Conservation (phyloP, 2,113 vertebrate species). For the Hemibagrus wyckioides region DNA sequence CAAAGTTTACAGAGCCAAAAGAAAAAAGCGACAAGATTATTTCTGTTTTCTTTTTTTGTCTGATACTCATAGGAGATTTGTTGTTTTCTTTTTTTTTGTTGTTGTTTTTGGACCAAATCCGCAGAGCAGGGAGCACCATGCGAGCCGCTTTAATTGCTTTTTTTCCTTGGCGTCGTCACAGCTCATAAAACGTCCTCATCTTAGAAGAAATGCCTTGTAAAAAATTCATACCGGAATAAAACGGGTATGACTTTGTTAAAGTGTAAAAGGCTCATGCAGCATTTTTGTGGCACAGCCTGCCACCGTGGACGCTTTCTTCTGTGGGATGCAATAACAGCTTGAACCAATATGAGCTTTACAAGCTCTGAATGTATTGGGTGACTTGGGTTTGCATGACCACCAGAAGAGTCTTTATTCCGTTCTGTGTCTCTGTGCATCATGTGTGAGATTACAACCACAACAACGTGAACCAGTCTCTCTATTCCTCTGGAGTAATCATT, state of each 20-base stretch:
- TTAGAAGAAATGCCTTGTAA: constrained; percentile 47
- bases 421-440: background rate
- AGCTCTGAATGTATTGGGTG: constrained; percentile 1
- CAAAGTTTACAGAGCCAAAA: constrained; percentile 13
- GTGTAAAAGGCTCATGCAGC: constrained; percentile 43
- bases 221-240: constrained; percentile 57
- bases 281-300: constrained; percentile 40
- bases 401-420: background rate
- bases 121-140: background rate
- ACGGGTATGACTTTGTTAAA: constrained; percentile 38
- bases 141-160: constrained; percentile 49
- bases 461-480: background rate
- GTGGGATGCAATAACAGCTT: background rate
- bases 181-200: constrained; percentile 47
- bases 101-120: background rate
- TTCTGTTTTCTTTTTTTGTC: constrained; percentile 25
- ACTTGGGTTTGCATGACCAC: background rate
- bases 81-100: background rate
- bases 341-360: constrained; percentile 23
- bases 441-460: constrained; percentile 18
- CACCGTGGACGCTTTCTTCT: constrained; percentile 14
- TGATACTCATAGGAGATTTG: constrained; percentile 3
- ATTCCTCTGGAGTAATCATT: background rate
- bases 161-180: constrained; percentile 41
- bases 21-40: constrained; percentile 8